A percentile compares a stretch with the other conserved stretches of the same genome.
Evolutionary conservation across 2,797 vertebrate genomes (phyloP).

Genomic region (Etheostoma perlongum): DNA sequence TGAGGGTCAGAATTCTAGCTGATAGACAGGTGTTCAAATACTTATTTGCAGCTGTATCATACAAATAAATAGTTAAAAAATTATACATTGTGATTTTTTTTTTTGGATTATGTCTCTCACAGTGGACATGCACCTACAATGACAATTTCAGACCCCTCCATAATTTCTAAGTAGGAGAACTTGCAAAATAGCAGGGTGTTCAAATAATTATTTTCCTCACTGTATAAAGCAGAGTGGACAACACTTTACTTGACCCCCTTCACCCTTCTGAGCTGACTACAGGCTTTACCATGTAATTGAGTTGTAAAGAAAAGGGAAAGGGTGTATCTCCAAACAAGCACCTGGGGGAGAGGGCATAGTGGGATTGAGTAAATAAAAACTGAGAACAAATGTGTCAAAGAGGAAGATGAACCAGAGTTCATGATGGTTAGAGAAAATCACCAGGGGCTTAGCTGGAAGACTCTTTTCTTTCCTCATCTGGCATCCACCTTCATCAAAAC

Average conservation of each 20-base stretch:
- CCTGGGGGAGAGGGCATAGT: background rate
- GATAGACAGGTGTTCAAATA: too few species aligned
- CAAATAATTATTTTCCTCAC: too few species aligned
- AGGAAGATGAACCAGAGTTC: constrained; percentile 4
- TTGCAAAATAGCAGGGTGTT: too few species aligned
- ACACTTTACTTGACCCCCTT: constrained; percentile 33
- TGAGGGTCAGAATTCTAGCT: too few species aligned
- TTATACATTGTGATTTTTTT: too few species aligned
- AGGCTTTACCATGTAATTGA: constrained; percentile 38
- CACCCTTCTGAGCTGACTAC: constrained; percentile 15
- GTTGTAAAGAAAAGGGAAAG: constrained; percentile 41
- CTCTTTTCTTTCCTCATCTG: constrained; percentile 3
- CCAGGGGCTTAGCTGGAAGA: constrained; percentile 60
- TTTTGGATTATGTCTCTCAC: too few species aligned
- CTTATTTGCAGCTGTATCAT: too few species aligned
- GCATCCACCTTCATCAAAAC: constrained; percentile 34
- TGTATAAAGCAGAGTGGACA: constrained; percentile 21
- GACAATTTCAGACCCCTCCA: too few species aligned
- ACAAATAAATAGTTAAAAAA: too few species aligned
- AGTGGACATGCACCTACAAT: too few species aligned
- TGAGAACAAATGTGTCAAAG: constrained; percentile 26
- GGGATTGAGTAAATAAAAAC: constrained; percentile 17
- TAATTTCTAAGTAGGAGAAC: too few species aligned
- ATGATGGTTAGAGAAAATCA: constrained; percentile 25
- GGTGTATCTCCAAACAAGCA: constrained; percentile 36